These are phyloP conservation scores for Hylyphantes graminicola DNA, from an alignment of 1,140 invertebrate species.

Conservation along the genomic window DNA sequence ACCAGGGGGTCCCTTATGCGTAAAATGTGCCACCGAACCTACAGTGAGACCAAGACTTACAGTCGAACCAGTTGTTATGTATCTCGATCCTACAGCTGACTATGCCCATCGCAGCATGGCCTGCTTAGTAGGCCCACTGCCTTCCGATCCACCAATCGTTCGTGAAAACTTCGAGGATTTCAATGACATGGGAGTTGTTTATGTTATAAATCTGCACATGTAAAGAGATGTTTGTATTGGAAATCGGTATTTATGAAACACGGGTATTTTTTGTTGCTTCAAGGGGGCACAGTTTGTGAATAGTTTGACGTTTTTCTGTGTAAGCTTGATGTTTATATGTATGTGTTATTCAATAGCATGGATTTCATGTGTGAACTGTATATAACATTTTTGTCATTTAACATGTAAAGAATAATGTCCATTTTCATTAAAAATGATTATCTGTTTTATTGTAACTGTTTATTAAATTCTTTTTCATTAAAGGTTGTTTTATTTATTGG, in stretches of 20 bases:
- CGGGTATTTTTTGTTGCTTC: too few relatives aligned
- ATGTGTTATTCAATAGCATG: too few relatives aligned
- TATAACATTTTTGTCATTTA: too few relatives aligned
- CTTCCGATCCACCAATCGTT: constrained; percentile 28
- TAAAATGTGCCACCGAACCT: constrained; percentile 45
- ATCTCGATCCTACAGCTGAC: constrained; percentile 29
- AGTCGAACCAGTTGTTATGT: constrained; percentile 30
- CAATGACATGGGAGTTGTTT: constrained; percentile 22
- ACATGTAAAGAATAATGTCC: too few relatives aligned
- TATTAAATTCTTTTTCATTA: not conserved
- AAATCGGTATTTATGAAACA: too few relatives aligned
- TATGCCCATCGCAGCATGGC: constrained; percentile 21
- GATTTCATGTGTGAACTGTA: too few relatives aligned
- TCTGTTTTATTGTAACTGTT: not conserved
- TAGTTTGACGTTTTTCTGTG: too few relatives aligned
- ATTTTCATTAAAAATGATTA: not conserved
- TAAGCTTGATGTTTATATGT: too few relatives aligned
- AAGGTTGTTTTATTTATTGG: not conserved
- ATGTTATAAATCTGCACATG: constrained; percentile 28
- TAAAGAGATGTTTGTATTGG: not conserved
- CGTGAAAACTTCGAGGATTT: not conserved
- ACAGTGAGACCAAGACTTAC: not conserved
- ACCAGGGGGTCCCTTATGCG: constrained; percentile 23
- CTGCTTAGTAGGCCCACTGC: constrained; percentile 24
- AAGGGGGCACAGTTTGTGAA: too few relatives aligned